A percentile compares a stretch with the other conserved stretches of the same genome.
phyloP scores from a whole-genome alignment of 2,113 vertebrate species.

The Mugil cephalus region DNA sequence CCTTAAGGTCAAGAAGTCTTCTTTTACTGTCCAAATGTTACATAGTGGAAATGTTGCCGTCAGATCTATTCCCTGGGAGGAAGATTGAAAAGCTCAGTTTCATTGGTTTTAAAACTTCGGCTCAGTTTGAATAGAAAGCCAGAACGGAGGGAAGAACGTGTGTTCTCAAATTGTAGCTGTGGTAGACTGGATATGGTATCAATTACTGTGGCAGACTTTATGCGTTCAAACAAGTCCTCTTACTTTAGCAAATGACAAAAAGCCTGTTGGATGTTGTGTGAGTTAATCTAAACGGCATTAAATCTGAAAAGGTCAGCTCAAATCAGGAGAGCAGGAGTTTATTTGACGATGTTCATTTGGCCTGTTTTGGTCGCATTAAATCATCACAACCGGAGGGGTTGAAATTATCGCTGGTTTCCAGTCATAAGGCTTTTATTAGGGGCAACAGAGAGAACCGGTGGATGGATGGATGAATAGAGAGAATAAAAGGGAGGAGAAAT shows the following conservation, averaged over 20 bases:
- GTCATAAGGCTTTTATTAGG: slow-evolving; percentile 68
- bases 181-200: slow-evolving; percentile 11
- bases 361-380: slow-evolving; percentile 53
- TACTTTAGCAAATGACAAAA: slow-evolving; percentile 12
- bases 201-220: slow-evolving; percentile 20
- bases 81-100: not conserved
- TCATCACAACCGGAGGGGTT: slow-evolving; percentile 38
- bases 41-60: not conserved
- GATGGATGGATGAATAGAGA: slow-evolving; percentile 21
- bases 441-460: slow-evolving; percentile 11
- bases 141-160: not conserved
- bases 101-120: slow-evolving; percentile 13
- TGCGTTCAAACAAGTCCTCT: slow-evolving; percentile 6
- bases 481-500: slow-evolving; percentile 50
- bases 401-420: slow-evolving; percentile 45
- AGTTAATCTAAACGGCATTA: slow-evolving; percentile 44
- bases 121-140: slow-evolving; percentile 15
- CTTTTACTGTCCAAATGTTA: not conserved
- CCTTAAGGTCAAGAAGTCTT: too few species aligned
- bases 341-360: slow-evolving; percentile 37
- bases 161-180: slow-evolving; percentile 2
- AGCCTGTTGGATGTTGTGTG: slow-evolving; percentile 2
- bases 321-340: slow-evolving; percentile 41
- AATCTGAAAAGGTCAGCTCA: slow-evolving; percentile 34
- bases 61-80: not conserved